Base-by-base conservation (phyloP, 2,888 invertebrate species). In the Ptilodon capucinus region DNA sequence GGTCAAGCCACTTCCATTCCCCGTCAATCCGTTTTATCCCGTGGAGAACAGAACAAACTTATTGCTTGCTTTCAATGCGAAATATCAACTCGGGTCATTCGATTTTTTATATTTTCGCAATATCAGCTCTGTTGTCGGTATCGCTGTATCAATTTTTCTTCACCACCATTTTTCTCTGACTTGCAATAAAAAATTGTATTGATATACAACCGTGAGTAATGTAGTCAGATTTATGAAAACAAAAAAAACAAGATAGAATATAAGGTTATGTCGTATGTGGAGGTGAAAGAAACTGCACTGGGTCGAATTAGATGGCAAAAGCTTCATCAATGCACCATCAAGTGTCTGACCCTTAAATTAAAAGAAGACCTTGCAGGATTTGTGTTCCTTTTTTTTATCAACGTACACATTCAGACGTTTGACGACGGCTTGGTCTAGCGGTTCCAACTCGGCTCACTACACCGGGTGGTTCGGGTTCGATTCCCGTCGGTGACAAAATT, bases 81-180 rank as follows among this genome's bases (percentile, higher is more conserved):
- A 70, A 72, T 65, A 70, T 67, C 66, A 60, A 60, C 63, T 60
- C 52, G 59, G 67, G 59, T 69, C 69, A 68, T 68, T 67, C 66
- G 54, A 51, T 60, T 44, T 21, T 34, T 35, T 47, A 42, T 21
- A 39, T 58, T 60, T 58, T 58, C 54, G 54, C 64, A 61, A 58
- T 67, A 64, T 61, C 60, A 63, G 66, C 57, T 51, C 50, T 44
- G 60, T 63, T 66, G 49, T 54, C 61, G 44, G 19, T 44, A 58
- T 56, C 14, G 43, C 60, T 64, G 63, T 58, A 57, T 42, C 51
- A 30, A 48, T 60, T 42, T 38, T 39, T 21, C 39, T 38, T 23
- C 23, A 9, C 11, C 34, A 34, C 40, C 19, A 23, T 38, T 46
- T 17, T 28, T 11, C 32, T 16, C 39, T 42, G 38, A 32, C 39